These are phyloP conservation scores for Exephanes ischioxanthus DNA, from an alignment of 2,888 invertebrate genomes.

Conservation along the genomic window DNA sequence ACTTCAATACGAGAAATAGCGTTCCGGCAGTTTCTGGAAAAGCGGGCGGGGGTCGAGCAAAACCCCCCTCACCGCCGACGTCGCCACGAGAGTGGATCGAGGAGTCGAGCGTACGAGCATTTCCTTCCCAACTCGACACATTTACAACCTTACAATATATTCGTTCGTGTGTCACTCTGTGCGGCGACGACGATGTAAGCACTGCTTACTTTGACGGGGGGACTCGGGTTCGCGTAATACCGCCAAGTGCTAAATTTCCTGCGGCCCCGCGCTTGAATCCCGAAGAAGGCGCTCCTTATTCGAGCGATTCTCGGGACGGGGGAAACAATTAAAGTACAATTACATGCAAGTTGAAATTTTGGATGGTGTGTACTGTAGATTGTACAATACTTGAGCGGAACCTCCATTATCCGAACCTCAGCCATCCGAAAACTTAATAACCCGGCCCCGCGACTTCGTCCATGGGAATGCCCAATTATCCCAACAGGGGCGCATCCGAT, in stretches of 20 bases:
- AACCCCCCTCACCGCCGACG: neutral
- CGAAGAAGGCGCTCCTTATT: neutral
- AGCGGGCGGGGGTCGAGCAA: neutral
- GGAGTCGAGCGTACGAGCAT: slow-evolving; percentile 14
- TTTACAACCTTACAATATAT: slow-evolving; percentile 28
- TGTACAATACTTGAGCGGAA: neutral
- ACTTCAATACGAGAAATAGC: slow-evolving; percentile 73
- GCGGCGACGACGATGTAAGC: neutral
- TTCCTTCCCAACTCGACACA: slow-evolving; percentile 12
- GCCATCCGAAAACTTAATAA: neutral
- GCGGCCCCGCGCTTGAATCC: neutral
- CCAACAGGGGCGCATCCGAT: neutral
- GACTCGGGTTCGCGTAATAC: neutral
- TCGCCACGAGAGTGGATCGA: slow-evolving; percentile 16
- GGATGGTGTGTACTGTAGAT: neutral
- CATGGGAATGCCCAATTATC: neutral
- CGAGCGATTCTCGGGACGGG: neutral
- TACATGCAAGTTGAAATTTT: neutral
- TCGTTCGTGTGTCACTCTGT: neutral
- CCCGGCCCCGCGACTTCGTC: neutral
- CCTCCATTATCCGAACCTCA: neutral
- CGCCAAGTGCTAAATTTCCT: neutral
- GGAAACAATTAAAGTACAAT: neutral
- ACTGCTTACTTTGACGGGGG: slow-evolving; percentile 3
- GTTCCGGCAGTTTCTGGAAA: slow-evolving; percentile 26